Base-by-base conservation (phyloP, 2,113 vertebrate genomes). In the Cromileptes altivelis region DNA sequence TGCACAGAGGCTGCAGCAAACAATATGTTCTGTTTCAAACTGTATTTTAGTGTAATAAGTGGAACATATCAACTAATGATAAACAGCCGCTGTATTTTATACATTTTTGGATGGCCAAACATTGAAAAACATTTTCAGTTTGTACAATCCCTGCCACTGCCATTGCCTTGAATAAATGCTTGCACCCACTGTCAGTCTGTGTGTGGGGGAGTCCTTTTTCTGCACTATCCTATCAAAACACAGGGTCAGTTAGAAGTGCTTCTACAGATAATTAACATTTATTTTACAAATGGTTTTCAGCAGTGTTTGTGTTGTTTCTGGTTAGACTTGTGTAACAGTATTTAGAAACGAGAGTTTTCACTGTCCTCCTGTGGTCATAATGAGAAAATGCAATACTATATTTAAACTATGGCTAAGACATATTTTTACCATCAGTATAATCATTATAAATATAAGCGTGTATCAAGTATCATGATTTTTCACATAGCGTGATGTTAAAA, bases 151-250 rank as follows among this genome's bases (percentile, higher is more conserved):
- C 71, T 85, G 80, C 85, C 76, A 90, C 88, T 92, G 82, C 90
- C 89, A 87, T 82, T 60, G 84, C 82, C 88, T 91, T 83, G 37
- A 95, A 93, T 94, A 94, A 93, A 95, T 45, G 80, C 76, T 81
- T 92, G 73, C 70, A 60, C 77, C 73, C 61, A 73, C 73, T 42
- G 19, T 52, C 47, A 21, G 61, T 52, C 25, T 80, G 57, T 15
- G 37, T 73, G 30, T 30, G 30, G 30, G 10, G 4, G 7, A 23
- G 75, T 45, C 23, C 67, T 70, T 19, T 4, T 60, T 18, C 0
- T 62, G 1, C 14, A 19, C 50, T 13, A 21, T 27, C 42, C 40
- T 6, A 37, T 37, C 33, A 37, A 37, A 37, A 6, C 30, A 33
- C 33, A 47, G 17, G 4, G 25, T 76, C 25, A 21, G 11, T 62